Percentiles rank a stretch among this genome's conserved stretches.
Conservation (phyloP, 1,140 invertebrate species). For the Pseudobourletiella spinata region DNA sequence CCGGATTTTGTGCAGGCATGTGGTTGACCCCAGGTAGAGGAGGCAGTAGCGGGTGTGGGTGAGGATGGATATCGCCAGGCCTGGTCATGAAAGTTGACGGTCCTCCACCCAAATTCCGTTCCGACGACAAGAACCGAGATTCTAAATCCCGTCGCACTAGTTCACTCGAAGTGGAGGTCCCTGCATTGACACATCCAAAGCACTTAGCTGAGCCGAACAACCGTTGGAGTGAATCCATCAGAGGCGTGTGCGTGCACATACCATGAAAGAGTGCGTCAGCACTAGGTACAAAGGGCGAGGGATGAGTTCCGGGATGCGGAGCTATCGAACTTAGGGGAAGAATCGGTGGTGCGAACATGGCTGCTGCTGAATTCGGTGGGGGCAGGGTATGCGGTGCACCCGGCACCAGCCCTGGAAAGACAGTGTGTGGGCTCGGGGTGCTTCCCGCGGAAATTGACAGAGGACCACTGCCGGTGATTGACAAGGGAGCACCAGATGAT, state of each 20-base stretch:
- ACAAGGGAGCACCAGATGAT: background rate
- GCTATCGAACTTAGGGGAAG: conserved; percentile 35
- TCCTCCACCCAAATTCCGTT: conserved; percentile 47
- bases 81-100: conserved; percentile 49
- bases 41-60: conserved; percentile 27
- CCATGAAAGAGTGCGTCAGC: conserved; percentile 35
- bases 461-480: background rate
- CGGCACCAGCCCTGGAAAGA: conserved; percentile 38
- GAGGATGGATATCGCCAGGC: conserved; percentile 52
- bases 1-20: conserved; percentile 57
- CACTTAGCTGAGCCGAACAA: background rate
- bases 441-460: conserved; percentile 31
- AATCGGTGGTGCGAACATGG: conserved; percentile 35
- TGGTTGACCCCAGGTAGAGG: conserved; percentile 37
- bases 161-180: conserved; percentile 45
- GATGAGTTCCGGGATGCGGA: conserved; percentile 33
- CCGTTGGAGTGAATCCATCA: background rate
- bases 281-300: conserved; percentile 33
- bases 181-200: conserved; percentile 2
- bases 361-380: conserved; percentile 5
- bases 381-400: background rate
- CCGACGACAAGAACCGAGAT: conserved; percentile 68
- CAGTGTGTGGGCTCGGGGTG: conserved; percentile 72
- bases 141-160: conserved; percentile 82
- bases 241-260: no score